Evolutionary conservation across 2,797 vertebrate species (phyloP).

Genomic region (Sebastes iracundus): DNA sequence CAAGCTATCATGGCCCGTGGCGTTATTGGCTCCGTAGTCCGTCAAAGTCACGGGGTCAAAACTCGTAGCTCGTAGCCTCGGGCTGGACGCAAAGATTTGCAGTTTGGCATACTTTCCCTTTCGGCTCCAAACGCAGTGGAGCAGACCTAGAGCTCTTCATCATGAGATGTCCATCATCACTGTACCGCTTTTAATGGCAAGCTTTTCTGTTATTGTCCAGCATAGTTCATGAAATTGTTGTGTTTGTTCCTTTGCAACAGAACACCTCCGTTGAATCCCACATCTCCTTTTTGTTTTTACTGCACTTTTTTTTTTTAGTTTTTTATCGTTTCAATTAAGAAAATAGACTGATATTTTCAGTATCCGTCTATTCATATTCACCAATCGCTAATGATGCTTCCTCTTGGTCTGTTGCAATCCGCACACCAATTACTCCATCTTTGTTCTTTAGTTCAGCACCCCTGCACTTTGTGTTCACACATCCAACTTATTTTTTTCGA

Average conservation of each 20-base stretch:
- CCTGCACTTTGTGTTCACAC: not conserved
- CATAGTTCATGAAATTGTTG: constrained; percentile 2
- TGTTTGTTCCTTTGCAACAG: not conserved
- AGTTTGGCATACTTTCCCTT: constrained; percentile 2
- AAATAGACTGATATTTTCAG: not conserved
- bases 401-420: not conserved
- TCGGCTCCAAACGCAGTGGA: constrained; percentile 1
- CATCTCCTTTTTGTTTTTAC: not conserved
- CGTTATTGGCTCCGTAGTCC: constrained; percentile 25
- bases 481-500: not conserved
- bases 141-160: constrained; percentile 26
- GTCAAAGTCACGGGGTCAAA: constrained; percentile 57
- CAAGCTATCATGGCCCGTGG: constrained; percentile 30
- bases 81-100: constrained; percentile 51
- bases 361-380: not conserved
- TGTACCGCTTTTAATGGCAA: not conserved
- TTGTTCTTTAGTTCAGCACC: not conserved
- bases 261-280: not conserved
- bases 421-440: not conserved
- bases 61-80: constrained; percentile 21
- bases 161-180: constrained; percentile 18
- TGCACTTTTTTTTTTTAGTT: not conserved
- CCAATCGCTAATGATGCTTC: not conserved
- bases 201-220: not conserved
- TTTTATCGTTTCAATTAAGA: not conserved